A percentile compares a stretch with the other conserved stretches of the same genome.
phyloP scores from a whole-genome alignment of 2,888 invertebrate genomes.

The Ornithoptera alexandrae region DNA sequence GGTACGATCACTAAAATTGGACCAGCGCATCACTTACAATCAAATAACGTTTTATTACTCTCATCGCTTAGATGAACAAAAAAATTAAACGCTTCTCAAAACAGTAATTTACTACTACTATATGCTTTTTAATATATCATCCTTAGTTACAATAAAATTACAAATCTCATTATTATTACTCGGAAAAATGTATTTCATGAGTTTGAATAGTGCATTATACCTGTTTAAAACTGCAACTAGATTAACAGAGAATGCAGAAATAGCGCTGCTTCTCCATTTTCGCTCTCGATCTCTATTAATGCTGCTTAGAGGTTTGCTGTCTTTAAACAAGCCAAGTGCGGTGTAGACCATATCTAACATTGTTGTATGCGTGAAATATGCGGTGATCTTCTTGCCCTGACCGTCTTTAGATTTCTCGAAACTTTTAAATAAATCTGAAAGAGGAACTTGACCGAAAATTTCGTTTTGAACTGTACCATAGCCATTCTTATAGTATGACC shows the following conservation, averaged over 20 bases:
- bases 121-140: no score
- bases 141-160: no score
- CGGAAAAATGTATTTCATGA: no score
- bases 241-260: constrained; percentile 86
- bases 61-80: no score
- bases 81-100: no score
- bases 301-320: constrained; percentile 78
- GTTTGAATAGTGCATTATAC: constrained; percentile 48
- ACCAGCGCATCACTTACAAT: no score
- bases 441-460: constrained; percentile 83
- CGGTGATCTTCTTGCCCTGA: constrained; percentile 75
- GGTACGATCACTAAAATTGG: no score
- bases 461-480: constrained; percentile 76
- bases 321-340: constrained; percentile 83
- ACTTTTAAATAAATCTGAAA: constrained; percentile 82
- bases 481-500: constrained; percentile 82
- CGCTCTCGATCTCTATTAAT: constrained; percentile 80
- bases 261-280: constrained; percentile 84
- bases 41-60: no score
- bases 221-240: constrained; percentile 85
- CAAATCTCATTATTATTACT: no score
- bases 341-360: constrained; percentile 82
- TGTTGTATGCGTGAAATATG: constrained; percentile 84
- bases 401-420: constrained; percentile 67
- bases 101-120: no score